A percentile compares a stretch with the other conserved stretches of the same genome.
These are phyloP conservation scores for Sebastes jordani DNA, from an alignment of 2,797 vertebrate species.

Conservation along the genomic window DNA sequence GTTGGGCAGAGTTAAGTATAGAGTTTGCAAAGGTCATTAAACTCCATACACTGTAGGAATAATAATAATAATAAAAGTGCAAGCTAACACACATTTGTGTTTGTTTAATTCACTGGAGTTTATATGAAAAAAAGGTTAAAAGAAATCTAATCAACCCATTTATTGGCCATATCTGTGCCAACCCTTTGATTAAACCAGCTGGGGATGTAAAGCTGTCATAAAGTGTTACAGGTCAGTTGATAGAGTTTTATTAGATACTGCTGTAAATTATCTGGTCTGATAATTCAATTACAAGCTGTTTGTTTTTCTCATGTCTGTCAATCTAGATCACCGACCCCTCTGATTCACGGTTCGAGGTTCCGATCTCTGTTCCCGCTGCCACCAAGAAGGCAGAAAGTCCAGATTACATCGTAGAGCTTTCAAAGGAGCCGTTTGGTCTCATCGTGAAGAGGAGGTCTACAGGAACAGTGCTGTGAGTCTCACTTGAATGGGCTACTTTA, in stretches of 20 bases:
- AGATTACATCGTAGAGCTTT: constrained; percentile 82
- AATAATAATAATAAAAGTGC: neutral
- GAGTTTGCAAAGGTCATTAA: neutral
- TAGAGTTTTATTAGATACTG: neutral
- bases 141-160: neutral
- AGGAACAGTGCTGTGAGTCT: constrained; percentile 77
- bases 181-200: neutral
- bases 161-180: neutral
- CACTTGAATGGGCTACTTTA: neutral
- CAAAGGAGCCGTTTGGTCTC: constrained; percentile 82
- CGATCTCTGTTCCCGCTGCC: constrained; percentile 78
- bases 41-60: neutral
- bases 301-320: neutral
- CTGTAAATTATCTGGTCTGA: neutral
- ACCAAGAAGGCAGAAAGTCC: constrained; percentile 77
- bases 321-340: constrained; percentile 83
- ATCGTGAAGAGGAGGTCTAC: constrained; percentile 78
- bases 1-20: neutral
- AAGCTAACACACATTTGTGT: neutral
- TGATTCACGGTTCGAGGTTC: constrained; percentile 83
- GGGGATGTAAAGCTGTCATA: neutral
- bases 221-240: neutral
- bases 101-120: neutral
- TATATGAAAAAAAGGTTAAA: neutral
- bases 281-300: neutral